A percentile compares a stretch with the other conserved stretches of the same genome.
These are phyloP conservation scores for Andrena flavipes DNA, from an alignment of 2,888 invertebrate genomes.

Conservation along the genomic window DNA sequence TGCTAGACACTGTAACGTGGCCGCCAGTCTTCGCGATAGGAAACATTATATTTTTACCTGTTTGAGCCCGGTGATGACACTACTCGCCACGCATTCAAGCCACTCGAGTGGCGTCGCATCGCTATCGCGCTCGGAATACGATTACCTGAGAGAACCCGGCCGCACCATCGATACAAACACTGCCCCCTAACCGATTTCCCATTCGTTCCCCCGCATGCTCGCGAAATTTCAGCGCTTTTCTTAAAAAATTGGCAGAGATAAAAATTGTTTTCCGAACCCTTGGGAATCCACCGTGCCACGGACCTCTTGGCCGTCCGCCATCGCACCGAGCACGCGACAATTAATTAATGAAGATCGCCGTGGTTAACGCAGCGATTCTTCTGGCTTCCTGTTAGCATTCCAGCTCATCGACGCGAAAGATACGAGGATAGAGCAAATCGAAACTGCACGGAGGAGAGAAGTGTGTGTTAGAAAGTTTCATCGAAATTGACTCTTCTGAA, in stretches of 20 bases:
- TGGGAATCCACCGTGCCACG: background rate
- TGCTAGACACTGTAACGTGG: background rate
- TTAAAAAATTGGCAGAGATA: conserved; percentile 31
- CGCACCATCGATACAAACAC: background rate
- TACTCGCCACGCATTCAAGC: conserved; percentile 10
- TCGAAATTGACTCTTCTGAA: conserved; percentile 8
- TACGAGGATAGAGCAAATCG: conserved; percentile 39
- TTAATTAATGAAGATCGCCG: background rate
- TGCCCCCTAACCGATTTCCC: too few species aligned
- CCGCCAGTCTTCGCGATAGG: background rate
- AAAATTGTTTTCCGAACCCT: background rate
- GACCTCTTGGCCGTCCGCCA: too few species aligned
- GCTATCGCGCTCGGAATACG: background rate
- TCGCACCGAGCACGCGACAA: background rate
- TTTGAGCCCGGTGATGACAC: background rate
- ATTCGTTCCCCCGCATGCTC: background rate
- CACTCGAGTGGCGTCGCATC: background rate
- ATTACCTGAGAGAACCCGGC: background rate
- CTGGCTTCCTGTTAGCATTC: background rate
- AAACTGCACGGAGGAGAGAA: conserved; percentile 22
- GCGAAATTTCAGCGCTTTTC: background rate
- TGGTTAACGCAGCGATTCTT: background rate
- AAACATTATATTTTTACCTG: background rate
- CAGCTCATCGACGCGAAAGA: background rate
- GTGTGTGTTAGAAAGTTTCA: conserved; percentile 34